phyloP scores from a whole-genome alignment of 1,140 invertebrate species.

The Helicoverpa zea region DNA sequence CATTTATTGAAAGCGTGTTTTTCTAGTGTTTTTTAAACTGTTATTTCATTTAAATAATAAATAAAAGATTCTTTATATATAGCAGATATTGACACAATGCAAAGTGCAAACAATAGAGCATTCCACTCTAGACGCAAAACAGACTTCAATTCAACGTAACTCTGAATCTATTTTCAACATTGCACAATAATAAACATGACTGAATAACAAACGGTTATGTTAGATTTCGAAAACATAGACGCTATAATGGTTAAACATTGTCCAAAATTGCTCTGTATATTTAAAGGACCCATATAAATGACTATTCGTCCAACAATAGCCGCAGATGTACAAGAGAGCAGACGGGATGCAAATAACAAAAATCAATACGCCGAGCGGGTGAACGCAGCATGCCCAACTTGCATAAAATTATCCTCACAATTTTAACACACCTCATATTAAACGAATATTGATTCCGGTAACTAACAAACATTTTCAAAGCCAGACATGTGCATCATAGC shows the following conservation, averaged over 20 bases:
- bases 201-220: background rate
- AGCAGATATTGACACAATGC: background rate
- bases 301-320: conserved; percentile 80
- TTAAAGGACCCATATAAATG: conserved; percentile 74
- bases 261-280: conserved; percentile 57
- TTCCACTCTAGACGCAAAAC: conserved; percentile 22
- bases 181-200: background rate
- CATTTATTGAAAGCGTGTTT: no score
- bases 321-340: conserved; percentile 78
- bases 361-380: conserved; percentile 79
- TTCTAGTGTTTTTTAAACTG: no score
- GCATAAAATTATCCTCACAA: conserved; percentile 79
- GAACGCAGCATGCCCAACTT: conserved; percentile 76
- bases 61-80: background rate
- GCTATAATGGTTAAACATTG: conserved; percentile 24
- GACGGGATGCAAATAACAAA: conserved; percentile 86
- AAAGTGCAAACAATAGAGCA: conserved; percentile 3
- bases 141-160: conserved; percentile 11
- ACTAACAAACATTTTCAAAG: background rate
- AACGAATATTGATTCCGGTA: conserved; percentile 17
- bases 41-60: no score
- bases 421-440: conserved; percentile 65
- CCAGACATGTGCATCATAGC: background rate
- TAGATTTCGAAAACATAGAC: background rate
- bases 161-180: conserved; percentile 12